Evolutionary conservation across 2,797 vertebrate genomes (phyloP).

Genomic region (Florisuga fusca): DNA sequence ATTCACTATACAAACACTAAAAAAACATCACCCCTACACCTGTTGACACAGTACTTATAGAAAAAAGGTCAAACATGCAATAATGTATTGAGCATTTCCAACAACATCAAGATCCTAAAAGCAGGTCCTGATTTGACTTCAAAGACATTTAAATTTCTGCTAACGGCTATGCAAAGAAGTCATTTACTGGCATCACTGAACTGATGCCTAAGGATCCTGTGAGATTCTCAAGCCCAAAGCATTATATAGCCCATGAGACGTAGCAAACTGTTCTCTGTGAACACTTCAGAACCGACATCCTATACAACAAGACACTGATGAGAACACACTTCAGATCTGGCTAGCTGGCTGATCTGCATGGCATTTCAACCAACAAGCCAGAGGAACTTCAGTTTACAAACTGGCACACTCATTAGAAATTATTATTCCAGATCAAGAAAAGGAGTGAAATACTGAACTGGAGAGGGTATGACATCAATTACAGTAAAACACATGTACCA

Average conservation of each 20-base stretch:
- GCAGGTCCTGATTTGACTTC: not conserved
- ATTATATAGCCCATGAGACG: rapidly evolving
- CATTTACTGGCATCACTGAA: not conserved
- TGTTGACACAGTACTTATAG: not conserved
- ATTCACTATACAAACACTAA: not conserved
- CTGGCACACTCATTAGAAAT: not conserved
- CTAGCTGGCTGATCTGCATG: not conserved
- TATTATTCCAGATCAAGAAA: not conserved
- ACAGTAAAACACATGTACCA: too few species aligned
- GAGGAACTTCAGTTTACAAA: not conserved
- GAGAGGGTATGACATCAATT: not conserved
- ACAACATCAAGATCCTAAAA: not conserved
- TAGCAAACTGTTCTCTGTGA: rapidly evolving
- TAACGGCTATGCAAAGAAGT: not conserved
- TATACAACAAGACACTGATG: rapidly evolving
- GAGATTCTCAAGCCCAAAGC: not conserved
- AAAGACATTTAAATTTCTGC: not conserved
- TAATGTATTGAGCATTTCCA: not conserved
- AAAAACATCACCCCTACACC: not conserved
- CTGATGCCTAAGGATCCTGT: rapidly evolving
- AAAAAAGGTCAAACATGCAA: not conserved
- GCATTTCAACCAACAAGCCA: not conserved
- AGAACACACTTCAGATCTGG: not conserved
- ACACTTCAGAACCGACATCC: not conserved
- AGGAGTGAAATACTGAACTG: not conserved